phyloP scores from a whole-genome alignment of 2,797 vertebrate species.

The Yasuhikotakia modesta region DNA sequence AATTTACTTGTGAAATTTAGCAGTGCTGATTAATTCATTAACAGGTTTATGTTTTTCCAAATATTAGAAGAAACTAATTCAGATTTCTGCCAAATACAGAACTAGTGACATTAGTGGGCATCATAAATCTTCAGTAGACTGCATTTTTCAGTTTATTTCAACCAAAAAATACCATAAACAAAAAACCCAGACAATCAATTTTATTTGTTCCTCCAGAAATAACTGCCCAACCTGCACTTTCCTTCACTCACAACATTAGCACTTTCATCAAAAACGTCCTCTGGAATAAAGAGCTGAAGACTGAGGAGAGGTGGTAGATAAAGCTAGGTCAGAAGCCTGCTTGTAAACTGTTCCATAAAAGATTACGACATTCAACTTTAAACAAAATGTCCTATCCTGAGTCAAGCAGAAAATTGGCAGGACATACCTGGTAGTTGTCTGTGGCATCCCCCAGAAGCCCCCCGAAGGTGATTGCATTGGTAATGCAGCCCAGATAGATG shows the following conservation, averaged over 20 bases:
- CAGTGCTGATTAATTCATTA: too few species aligned
- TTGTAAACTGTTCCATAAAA: conserved; percentile 7
- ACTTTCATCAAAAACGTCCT: too few species aligned
- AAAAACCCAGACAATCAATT: neutral
- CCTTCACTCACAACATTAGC: too few species aligned
- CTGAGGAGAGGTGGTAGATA: neutral
- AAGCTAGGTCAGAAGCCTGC: neutral
- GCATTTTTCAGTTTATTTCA: too few species aligned
- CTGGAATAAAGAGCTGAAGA: too few species aligned
- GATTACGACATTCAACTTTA: conserved; percentile 38
- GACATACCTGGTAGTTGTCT: conserved; percentile 93
- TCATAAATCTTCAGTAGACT: neutral
- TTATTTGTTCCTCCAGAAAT: neutral
- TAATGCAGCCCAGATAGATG: conserved; percentile 98
- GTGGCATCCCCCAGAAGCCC: conserved; percentile 95
- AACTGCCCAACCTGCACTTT: neutral
- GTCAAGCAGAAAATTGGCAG: neutral
- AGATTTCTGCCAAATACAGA: neutral
- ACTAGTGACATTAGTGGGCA: neutral
- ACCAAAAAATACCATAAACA: too few species aligned
- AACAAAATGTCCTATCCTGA: conserved; percentile 30
- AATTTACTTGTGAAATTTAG: too few species aligned
- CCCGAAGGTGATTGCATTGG: conserved; percentile 96
- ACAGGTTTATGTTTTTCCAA: too few species aligned
- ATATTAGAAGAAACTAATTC: too few species aligned